Evolutionary conservation across 2,888 invertebrate genomes (phyloP).

Genomic region (Rhodophaea formosa): DNA sequence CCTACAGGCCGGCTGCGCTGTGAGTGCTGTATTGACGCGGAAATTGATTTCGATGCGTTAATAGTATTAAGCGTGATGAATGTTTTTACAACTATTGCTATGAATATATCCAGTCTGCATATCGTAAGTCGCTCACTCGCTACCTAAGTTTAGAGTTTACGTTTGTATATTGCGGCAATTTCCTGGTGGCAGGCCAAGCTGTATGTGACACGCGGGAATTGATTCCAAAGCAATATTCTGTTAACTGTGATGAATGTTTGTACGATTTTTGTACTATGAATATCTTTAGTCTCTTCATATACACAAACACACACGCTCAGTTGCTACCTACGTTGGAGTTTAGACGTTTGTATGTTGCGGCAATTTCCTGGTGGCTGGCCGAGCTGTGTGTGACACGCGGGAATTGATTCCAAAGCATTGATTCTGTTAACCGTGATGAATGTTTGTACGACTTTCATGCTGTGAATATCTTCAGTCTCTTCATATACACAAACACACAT

Average conservation of each 20-base stretch:
- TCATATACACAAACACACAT: too few relatives aligned
- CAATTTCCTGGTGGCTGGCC: constrained; percentile 30
- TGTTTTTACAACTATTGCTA: too few relatives aligned
- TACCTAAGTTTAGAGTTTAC: too few relatives aligned
- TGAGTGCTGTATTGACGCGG: too few relatives aligned
- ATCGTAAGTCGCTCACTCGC: too few relatives aligned
- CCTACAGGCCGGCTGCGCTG: too few relatives aligned
- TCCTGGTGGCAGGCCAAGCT: constrained; percentile 25
- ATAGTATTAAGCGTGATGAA: too few relatives aligned
- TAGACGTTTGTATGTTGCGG: constrained; percentile 15
- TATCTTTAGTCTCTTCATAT: not conserved
- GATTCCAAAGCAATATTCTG: constrained; percentile 43
- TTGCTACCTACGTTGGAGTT: not conserved
- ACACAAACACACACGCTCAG: too few relatives aligned
- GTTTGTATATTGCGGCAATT: too few relatives aligned
- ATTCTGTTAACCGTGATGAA: constrained; percentile 27
- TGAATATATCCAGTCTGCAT: too few relatives aligned
- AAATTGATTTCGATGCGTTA: too few relatives aligned
- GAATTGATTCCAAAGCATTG: constrained; percentile 48
- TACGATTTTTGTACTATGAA: not conserved
- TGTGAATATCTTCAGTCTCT: not conserved
- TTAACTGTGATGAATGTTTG: constrained; percentile 11
- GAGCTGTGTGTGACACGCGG: constrained; percentile 26
- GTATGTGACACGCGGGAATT: constrained; percentile 40
- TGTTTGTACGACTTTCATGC: not conserved